phyloP scores from a whole-genome alignment of 2,113 vertebrate species.

The Microtus montanus region DNA sequence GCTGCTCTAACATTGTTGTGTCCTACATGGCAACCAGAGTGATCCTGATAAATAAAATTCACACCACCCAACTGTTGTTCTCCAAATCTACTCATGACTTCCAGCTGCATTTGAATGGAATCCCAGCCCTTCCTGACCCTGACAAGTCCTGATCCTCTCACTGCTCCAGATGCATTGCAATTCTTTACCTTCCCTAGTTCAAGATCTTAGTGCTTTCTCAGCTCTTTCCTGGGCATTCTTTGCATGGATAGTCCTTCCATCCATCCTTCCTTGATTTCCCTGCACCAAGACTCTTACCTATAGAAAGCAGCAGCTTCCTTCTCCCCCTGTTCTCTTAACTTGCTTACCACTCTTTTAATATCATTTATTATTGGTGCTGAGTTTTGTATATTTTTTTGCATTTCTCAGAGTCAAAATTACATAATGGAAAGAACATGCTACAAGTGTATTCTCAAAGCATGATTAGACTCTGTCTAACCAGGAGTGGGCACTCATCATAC shows the following conservation, averaged over 20 bases:
- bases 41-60: neutral
- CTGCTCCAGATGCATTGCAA: fast-evolving
- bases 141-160: neutral
- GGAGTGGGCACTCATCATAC: neutral
- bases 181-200: neutral
- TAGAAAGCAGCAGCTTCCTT: neutral
- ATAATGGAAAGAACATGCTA: neutral
- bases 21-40: neutral
- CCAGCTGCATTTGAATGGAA: neutral
- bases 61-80: too few species aligned
- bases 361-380: neutral
- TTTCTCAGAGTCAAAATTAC: neutral
- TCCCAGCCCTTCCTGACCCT: neutral
- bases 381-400: constrained; percentile 5
- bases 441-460: neutral
- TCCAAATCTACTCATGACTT: neutral
- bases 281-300: neutral
- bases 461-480: neutral
- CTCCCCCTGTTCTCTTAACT: neutral
- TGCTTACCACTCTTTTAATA: too few species aligned
- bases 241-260: too few species aligned
- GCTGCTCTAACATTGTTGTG: neutral
- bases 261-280: neutral
- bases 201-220: neutral
- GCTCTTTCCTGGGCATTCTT: neutral